Evolutionary conservation across 2,113 vertebrate species (phyloP), one percentile per base, ranked within the genome.

Genomic region (Passerina amoena): DNA sequence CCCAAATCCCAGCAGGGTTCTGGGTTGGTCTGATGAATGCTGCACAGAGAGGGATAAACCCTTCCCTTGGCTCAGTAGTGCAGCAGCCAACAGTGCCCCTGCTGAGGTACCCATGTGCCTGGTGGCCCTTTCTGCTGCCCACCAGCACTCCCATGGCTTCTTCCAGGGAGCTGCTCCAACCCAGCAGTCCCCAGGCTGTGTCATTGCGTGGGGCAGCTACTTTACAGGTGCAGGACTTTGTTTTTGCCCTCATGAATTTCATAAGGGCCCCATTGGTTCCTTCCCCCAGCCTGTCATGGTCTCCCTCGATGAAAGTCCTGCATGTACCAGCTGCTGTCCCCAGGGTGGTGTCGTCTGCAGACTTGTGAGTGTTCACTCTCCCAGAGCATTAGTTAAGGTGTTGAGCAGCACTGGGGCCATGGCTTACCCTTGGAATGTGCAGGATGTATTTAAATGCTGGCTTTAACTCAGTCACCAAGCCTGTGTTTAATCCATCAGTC

Each of bases 171-270:
- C 47, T 87, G 68, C 40, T 88, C 30, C 63, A 80, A 51, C 30
- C 40, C 10, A 0, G 56, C 33, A 14, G 13, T 69, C 19, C 54
- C n/a, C 45, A 75, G 50, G 25, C 77, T 51, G 14, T 33, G n/a
- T 38, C 0, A 0, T 18, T 79, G n/a, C 6, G 20, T 10, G 25
- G 28, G 1, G 2, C 16, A 27, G 40, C 51, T 44, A 53, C 57
- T 37, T 37, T 27, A 28, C 16, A 24, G 31, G 21, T 48, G 22
- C 31, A 59, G 48, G 31, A 48, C 31, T 66, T 76, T 9, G 15
- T 19, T 20, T 65, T 70, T 37, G 23, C 24, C 25, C 28, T 38
- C 0, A 0, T 45, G 28, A 45, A 13, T 88, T 64, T n/a, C 3
- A 0, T 30, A 18, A 44, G 11, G 31, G 19, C 54, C 9, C 14